Percentiles rank a stretch among this genome's conserved stretches.
These are phyloP conservation scores for Parotocinclus haroldoi DNA, from an alignment of 2,797 vertebrate genomes.

Conservation along the genomic window DNA sequence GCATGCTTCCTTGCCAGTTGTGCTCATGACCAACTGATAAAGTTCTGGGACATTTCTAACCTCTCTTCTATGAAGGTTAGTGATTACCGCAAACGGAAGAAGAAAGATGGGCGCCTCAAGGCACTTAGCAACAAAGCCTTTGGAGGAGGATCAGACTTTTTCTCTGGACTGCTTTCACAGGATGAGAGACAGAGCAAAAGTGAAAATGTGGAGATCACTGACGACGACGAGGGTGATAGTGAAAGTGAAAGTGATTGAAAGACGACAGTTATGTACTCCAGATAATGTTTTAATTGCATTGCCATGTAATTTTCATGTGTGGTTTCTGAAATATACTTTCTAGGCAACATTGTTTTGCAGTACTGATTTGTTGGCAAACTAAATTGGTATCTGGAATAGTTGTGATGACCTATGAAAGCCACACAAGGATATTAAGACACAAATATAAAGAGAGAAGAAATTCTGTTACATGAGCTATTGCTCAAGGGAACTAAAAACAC, in stretches of 20 bases:
- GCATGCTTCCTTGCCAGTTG: slow-evolving; percentile 81
- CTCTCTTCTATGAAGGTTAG: slow-evolving; percentile 69
- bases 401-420: too few relatives aligned
- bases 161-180: slow-evolving; percentile 79
- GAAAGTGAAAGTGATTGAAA: slow-evolving; percentile 64
- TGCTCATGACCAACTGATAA: slow-evolving; percentile 88
- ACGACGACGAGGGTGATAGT: slow-evolving; percentile 46
- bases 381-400: too few relatives aligned
- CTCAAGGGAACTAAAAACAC: too few relatives aligned
- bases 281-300: too few relatives aligned
- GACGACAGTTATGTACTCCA: too few relatives aligned
- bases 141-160: slow-evolving; percentile 83
- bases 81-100: slow-evolving; percentile 85
- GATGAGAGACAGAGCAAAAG: slow-evolving; percentile 48
- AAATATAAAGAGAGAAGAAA: too few relatives aligned
- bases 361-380: too few relatives aligned
- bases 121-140: slow-evolving; percentile 83
- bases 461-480: too few relatives aligned
- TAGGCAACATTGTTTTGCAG: too few relatives aligned
- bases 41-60: slow-evolving; percentile 88
- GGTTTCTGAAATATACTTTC: too few relatives aligned
- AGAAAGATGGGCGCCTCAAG: slow-evolving; percentile 76
- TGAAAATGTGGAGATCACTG: slow-evolving; percentile 40
- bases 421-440: too few relatives aligned
- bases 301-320: too few relatives aligned